phyloP scores from a whole-genome alignment of 2,797 vertebrate species.

The Hipposideros larvatus region DNA sequence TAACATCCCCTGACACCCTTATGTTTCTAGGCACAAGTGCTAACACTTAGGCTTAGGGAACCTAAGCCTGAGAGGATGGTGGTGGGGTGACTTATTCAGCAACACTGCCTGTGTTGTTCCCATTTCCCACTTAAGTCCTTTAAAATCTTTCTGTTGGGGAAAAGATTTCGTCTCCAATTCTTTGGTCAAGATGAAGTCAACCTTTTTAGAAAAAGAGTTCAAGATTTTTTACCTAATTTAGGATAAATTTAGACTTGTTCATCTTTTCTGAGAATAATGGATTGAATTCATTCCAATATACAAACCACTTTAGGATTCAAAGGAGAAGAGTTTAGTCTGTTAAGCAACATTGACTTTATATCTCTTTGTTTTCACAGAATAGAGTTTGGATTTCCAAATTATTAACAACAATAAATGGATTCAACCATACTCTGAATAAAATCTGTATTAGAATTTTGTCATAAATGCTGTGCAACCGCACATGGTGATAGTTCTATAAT shows the following conservation, averaged over 20 bases:
- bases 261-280: slow-evolving; percentile 7
- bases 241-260: background rate
- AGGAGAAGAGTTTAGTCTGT: background rate
- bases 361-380: background rate
- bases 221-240: background rate
- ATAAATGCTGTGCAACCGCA: background rate
- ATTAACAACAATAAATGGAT: background rate
- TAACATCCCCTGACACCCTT: too few species aligned
- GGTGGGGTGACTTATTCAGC: background rate
- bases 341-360: background rate
- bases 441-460: background rate
- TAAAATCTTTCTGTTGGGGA: background rate
- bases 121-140: background rate
- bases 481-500: background rate
- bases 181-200: slow-evolving; percentile 4
- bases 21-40: background rate
- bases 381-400: background rate
- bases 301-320: background rate
- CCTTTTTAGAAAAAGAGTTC: background rate
- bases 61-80: background rate
- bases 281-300: background rate
- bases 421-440: background rate
- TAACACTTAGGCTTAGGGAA: background rate
- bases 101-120: background rate
- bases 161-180: slow-evolving; percentile 7